Conservation (phyloP, 2,888 invertebrate species). For the Aphodius sticticus region DNA sequence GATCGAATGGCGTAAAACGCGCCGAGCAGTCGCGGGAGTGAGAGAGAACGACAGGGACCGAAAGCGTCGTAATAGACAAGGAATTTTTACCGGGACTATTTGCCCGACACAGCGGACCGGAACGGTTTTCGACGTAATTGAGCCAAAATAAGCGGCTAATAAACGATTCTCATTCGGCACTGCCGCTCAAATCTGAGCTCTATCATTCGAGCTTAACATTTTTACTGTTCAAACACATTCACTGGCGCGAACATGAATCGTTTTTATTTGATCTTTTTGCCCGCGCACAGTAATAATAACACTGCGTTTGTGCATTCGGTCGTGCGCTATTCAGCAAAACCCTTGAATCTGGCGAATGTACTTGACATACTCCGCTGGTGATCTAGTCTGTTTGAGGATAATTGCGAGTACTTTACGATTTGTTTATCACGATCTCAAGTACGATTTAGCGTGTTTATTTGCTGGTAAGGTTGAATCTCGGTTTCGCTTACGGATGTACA, state of each 20-base stretch:
- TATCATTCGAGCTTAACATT: too few relatives aligned
- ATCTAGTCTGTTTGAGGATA: background rate
- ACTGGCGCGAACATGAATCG: too few relatives aligned
- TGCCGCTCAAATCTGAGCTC: too few relatives aligned
- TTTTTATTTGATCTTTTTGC: too few relatives aligned
- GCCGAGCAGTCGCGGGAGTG: background rate
- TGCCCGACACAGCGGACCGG: background rate
- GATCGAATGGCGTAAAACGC: constrained; percentile 4
- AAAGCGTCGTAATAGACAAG: background rate
- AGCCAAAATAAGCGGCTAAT: background rate
- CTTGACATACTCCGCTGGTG: background rate
- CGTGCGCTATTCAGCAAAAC: background rate
- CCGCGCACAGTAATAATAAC: too few relatives aligned
- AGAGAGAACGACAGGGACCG: background rate
- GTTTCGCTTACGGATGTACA: background rate
- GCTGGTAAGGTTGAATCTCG: background rate
- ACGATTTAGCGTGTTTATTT: constrained; percentile 4
- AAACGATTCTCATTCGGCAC: background rate
- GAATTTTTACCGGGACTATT: constrained; percentile 4
- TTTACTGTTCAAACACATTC: too few relatives aligned
- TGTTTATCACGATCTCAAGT: background rate
- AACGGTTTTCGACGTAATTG: background rate
- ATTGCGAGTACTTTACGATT: constrained; percentile 4
- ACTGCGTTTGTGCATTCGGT: too few relatives aligned
- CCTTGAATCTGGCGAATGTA: background rate